Evolutionary conservation across 2,888 invertebrate species (phyloP).

Genomic region (Epistrophe eligans): DNA sequence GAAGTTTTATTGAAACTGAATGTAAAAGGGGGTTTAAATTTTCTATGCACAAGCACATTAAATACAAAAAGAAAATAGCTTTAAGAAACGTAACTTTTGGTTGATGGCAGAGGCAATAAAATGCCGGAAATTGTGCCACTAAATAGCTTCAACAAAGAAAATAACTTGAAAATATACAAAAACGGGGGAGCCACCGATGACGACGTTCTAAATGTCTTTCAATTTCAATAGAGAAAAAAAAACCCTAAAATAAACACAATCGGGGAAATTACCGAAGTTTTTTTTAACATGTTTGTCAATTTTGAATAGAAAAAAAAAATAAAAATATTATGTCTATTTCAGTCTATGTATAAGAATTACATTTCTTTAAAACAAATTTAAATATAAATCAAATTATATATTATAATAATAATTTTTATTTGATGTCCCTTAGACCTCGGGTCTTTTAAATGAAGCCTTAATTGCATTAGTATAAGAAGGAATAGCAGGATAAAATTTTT

Average conservation of each 20-base stretch:
- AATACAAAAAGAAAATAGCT: not conserved
- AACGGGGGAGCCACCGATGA: not conserved
- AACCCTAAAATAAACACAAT: too few relatives aligned
- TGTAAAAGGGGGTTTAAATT: not conserved
- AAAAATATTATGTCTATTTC: too few relatives aligned
- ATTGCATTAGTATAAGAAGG: too few relatives aligned
- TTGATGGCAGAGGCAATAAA: not conserved
- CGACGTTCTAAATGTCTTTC: not conserved
- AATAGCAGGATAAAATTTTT: too few relatives aligned
- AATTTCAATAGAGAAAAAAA: not conserved
- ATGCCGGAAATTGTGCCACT: not conserved
- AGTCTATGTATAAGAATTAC: too few relatives aligned
- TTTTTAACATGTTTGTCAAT: not conserved
- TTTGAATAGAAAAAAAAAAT: not conserved
- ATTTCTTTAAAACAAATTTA: too few relatives aligned
- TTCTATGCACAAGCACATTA: not conserved
- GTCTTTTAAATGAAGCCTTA: too few relatives aligned
- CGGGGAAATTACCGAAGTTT: too few relatives aligned
- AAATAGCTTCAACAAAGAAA: conserved; percentile 3
- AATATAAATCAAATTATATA: too few relatives aligned
- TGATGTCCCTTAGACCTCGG: too few relatives aligned
- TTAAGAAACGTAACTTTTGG: not conserved
- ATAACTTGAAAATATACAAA: not conserved
- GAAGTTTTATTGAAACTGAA: not conserved
- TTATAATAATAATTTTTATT: too few relatives aligned